These are phyloP conservation scores for Sebastes itinus DNA, from an alignment of 2,797 vertebrate genomes.

Conservation along the genomic window DNA sequence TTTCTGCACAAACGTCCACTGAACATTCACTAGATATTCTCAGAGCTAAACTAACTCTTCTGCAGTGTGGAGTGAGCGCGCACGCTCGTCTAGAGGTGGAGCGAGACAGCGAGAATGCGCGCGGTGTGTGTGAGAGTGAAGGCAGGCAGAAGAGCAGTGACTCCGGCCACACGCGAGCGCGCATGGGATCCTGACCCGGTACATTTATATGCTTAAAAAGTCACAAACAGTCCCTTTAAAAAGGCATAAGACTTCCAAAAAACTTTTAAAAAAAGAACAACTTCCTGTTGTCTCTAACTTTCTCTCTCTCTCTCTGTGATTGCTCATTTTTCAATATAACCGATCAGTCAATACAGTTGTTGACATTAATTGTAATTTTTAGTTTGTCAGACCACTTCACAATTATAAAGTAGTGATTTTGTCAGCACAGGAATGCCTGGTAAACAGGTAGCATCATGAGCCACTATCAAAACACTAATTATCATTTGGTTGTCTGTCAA, in stretches of 20 bases:
- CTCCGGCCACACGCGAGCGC: too few relatives aligned
- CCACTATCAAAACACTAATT: neutral
- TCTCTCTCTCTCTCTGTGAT: neutral
- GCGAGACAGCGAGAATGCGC: too few relatives aligned
- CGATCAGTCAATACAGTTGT: neutral
- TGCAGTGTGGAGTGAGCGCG: rapidly evolving
- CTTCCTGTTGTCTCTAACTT: neutral
- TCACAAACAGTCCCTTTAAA: too few relatives aligned
- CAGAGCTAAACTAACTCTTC: too few relatives aligned
- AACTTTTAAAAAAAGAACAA: neutral
- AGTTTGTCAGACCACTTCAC: neutral
- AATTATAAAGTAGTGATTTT: neutral
- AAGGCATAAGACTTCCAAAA: too few relatives aligned
- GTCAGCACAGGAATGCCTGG: neutral
- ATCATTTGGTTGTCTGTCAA: neutral
- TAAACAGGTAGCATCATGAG: neutral
- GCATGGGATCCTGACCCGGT: too few relatives aligned
- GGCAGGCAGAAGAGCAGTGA: rapidly evolving
- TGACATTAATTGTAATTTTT: neutral
- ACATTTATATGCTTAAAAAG: too few relatives aligned
- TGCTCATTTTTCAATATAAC: neutral
- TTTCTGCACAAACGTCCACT: too few relatives aligned
- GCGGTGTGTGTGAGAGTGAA: too few relatives aligned
- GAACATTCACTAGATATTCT: too few relatives aligned
- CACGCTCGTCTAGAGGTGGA: too few relatives aligned